These are phyloP conservation scores for Galago senegalensis DNA, from an alignment of 2,797 vertebrate genomes.

Conservation along the genomic window DNA sequence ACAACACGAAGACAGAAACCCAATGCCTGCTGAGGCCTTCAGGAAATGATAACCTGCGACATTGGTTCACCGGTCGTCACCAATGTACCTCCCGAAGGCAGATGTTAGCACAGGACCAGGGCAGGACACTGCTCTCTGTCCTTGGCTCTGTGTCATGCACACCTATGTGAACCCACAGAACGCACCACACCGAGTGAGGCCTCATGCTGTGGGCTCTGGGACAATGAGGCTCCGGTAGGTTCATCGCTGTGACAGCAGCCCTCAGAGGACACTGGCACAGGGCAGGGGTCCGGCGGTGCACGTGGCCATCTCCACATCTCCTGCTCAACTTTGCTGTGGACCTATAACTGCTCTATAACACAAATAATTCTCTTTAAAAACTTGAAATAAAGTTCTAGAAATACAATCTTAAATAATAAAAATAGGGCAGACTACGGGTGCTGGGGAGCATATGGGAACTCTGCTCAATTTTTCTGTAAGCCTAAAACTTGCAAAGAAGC, in stretches of 20 bases:
- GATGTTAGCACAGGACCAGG: not conserved
- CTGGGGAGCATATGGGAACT: rapidly evolving
- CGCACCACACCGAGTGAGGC: rapidly evolving
- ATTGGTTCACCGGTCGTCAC: too few species aligned
- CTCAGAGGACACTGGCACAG: rapidly evolving
- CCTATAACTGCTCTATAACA: not conserved
- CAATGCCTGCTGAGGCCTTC: rapidly evolving
- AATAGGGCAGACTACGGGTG: rapidly evolving
- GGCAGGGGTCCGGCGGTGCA: rapidly evolving
- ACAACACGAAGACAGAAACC: not conserved
- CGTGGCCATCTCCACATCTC: not conserved
- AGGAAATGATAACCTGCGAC: too few species aligned
- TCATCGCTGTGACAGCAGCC: too few species aligned
- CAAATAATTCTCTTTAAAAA: not conserved
- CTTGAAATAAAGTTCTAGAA: not conserved
- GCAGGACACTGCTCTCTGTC: too few species aligned
- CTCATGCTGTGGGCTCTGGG: rapidly evolving
- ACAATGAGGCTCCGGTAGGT: rapidly evolving
- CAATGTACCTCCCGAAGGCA: not conserved
- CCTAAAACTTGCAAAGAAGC: not conserved
- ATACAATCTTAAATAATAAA: not conserved
- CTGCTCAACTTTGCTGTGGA: not conserved
- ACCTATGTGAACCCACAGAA: not conserved
- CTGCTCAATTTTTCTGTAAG: not conserved
- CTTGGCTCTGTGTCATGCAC: too few species aligned